A percentile compares a stretch with the other conserved stretches of the same genome.
Conservation (phyloP, 1,140 invertebrate species). For the Drosophila nebulosa region DNA sequence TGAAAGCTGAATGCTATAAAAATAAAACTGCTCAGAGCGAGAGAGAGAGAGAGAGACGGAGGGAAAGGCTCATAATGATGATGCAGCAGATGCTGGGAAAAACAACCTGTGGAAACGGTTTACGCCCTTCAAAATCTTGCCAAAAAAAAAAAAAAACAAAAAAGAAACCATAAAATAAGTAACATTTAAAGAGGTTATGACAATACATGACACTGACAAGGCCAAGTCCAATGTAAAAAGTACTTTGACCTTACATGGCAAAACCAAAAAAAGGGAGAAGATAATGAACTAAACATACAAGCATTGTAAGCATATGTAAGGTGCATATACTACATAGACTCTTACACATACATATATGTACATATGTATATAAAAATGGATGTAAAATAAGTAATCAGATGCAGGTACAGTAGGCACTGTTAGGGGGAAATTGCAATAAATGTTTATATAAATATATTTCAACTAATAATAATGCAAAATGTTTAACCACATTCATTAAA, state of each 20-base stretch:
- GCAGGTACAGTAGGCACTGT: background rate
- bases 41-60: background rate
- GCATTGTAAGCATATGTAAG: background rate
- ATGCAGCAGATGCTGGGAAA: background rate
- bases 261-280: constrained; percentile 36
- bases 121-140: constrained; percentile 30
- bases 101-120: constrained; percentile 9
- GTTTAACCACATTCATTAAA: background rate
- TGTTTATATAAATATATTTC: background rate
- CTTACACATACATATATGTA: too few species aligned
- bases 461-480: background rate
- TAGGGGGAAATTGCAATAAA: background rate
- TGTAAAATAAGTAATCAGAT: background rate
- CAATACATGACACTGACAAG: constrained; percentile 47
- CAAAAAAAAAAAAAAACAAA: constrained; percentile 20
- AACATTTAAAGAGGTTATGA: constrained; percentile 24
- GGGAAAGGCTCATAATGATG: background rate
- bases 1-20: constrained; percentile 5
- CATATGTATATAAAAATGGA: background rate
- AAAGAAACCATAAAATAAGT: background rate
- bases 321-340: background rate
- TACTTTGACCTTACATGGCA: constrained; percentile 63
- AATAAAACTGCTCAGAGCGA: background rate
- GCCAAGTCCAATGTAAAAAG: constrained; percentile 50
- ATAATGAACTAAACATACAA: constrained; percentile 12